Base-by-base conservation (phyloP, 2,888 invertebrate genomes). In the Venustoraphidia nigricollis region DNA sequence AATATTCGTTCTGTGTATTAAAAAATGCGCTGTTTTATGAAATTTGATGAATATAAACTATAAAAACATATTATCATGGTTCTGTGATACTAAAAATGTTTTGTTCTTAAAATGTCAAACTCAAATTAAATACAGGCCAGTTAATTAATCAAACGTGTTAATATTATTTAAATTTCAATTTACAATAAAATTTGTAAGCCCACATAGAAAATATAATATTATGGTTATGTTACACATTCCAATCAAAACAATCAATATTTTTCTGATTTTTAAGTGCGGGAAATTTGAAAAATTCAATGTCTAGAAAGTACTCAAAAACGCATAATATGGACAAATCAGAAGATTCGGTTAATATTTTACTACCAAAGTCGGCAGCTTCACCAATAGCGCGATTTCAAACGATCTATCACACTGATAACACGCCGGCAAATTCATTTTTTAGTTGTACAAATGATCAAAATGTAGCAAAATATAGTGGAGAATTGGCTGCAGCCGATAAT, bases 201-300 rank as follows among this genome's bases (percentile, higher is more conserved):
- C 6, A 27, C 6, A 27, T 3, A 27, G 6, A 27, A 3, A 27
- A 27, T 27, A 27, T 6, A 6, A 27, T 27, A 27, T 27, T 27
- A 27, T 27, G 27, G 27, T 27, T 27, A 27, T 27, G 6, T 27
- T 40, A 40, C 14, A 40, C 17, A 40, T 40, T 40, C 40, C 14
- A 40, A 14, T 40, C 2, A 11, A 14, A 42, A 42, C n/a, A 42
- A 42, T 42, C 42, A 34, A 42, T 42, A 42, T 42, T 34, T 42
- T 42, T 42, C 42, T 34, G 17, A 11, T 27, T 34, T 42, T 34
- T n/a, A 17, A 34, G 34, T 34, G 42, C 42, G 42, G 42, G 27
- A 42, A 42, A 42, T 42, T 42, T 42, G 34, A 42, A 42, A 34
- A 42, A 41, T 11, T 13, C 6, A 41, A 42, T 42, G 9, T 42